Conservation (phyloP, 23 tunicate species). For the Diplosoma virens region DNA sequence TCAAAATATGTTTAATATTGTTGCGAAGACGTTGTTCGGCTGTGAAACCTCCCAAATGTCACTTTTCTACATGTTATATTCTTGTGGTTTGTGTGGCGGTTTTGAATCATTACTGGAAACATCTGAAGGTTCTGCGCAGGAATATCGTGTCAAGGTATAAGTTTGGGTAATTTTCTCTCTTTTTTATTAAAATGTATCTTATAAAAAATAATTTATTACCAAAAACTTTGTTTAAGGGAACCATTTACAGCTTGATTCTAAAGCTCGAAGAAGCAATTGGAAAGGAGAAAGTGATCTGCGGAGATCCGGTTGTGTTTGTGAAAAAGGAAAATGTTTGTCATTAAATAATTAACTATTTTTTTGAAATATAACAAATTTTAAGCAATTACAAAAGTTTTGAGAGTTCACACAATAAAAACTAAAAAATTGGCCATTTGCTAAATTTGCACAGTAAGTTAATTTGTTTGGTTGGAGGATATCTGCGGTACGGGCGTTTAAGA, state of each 20-base stretch:
- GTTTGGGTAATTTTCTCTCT: neutral
- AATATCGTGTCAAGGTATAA: conserved; percentile 65
- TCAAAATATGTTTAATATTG: conserved; percentile 22
- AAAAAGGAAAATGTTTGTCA: conserved; percentile 6
- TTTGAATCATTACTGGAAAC: conserved; percentile 37
- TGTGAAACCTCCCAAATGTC: conserved; percentile 57
- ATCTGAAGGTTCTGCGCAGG: conserved; percentile 69
- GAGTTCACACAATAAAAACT: too few relatives aligned
- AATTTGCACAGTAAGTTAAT: neutral
- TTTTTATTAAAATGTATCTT: too few relatives aligned
- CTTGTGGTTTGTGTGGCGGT: conserved; percentile 57
- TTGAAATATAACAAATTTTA: too few relatives aligned
- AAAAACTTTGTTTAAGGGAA: conserved; percentile 25
- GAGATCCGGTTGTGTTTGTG: conserved; percentile 32
- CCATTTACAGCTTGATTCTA: neutral
- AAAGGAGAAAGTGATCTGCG: conserved; percentile 1
- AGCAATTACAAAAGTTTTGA: too few relatives aligned
- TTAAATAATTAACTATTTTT: too few relatives aligned
- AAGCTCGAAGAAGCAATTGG: conserved; percentile 38
- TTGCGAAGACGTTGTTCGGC: conserved; percentile 52
- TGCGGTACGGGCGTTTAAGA: too few relatives aligned
- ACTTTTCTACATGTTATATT: conserved; percentile 56
- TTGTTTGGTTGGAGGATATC: neutral
- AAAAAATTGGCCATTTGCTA: neutral
- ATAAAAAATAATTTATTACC: too few relatives aligned